A percentile compares a stretch with the other conserved stretches of the same genome.
These are phyloP conservation scores for Ips nitidus DNA, from an alignment of 1,140 invertebrate species.

Conservation along the genomic window DNA sequence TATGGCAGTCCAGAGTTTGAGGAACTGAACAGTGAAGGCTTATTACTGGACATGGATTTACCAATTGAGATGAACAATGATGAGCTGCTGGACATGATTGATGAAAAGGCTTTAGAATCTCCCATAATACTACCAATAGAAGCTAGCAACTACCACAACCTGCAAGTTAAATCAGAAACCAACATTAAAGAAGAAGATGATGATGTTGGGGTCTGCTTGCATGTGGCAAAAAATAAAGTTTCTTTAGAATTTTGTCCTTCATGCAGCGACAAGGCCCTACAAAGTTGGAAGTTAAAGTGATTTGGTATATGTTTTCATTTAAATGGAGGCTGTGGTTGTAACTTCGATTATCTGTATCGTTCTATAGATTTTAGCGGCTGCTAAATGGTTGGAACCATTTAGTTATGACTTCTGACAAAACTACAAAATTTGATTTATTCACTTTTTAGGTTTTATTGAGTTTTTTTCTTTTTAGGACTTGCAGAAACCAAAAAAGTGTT, in stretches of 20 bases:
- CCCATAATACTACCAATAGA: conserved; percentile 18
- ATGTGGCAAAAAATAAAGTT: conserved; percentile 57
- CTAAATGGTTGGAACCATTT: conserved; percentile 11
- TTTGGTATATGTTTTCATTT: not conserved
- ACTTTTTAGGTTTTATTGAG: conserved; percentile 6
- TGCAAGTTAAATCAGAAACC: not conserved
- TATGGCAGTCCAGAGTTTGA: conserved; percentile 34
- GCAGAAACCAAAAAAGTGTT: conserved; percentile 3
- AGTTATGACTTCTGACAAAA: conserved; percentile 15
- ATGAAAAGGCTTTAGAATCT: conserved; percentile 29
- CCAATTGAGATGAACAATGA: conserved; percentile 25
- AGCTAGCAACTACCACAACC: conserved; percentile 40
- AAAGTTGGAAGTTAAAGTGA: conserved; percentile 37
- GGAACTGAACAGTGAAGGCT: conserved; percentile 28
- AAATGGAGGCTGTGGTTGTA: not conserved
- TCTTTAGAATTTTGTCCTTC: conserved; percentile 58
- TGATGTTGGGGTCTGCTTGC: conserved; percentile 56
- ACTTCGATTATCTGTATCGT: conserved; percentile 18
- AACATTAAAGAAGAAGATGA: conserved; percentile 28
- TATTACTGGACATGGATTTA: conserved; percentile 32
- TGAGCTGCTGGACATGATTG: conserved; percentile 32
- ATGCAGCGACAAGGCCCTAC: conserved; percentile 51
- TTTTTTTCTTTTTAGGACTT: conserved; percentile 18
- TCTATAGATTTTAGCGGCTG: not conserved
- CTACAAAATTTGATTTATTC: conserved; percentile 25